A percentile compares a stretch with the other conserved stretches of the same genome.
Evolutionary conservation across 2,888 invertebrate species (phyloP).

Genomic region (Lamellibrachia satsuma): DNA sequence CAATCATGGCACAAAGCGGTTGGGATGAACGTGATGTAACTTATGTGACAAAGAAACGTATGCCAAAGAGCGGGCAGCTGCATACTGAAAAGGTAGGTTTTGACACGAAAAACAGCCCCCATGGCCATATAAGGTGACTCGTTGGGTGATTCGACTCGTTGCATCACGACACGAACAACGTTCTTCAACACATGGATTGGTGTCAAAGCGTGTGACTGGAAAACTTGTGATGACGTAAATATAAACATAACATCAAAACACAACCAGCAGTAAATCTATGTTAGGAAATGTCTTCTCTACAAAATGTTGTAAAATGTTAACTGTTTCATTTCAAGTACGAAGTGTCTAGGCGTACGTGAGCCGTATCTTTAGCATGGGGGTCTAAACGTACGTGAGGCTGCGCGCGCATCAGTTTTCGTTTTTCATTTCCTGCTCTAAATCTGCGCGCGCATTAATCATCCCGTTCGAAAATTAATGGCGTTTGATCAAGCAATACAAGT

Average conservation of each 20-base stretch:
- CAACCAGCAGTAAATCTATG: background rate
- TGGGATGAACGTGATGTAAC: slow-evolving; percentile 23
- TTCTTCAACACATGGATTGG: background rate
- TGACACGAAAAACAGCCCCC: background rate
- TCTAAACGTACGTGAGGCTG: too few relatives aligned
- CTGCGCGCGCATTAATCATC: too few relatives aligned
- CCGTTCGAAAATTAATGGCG: too few relatives aligned
- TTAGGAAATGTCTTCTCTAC: background rate
- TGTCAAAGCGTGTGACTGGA: background rate
- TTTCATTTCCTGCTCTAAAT: too few relatives aligned
- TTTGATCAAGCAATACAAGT: too few relatives aligned
- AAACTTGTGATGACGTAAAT: slow-evolving; percentile 3
- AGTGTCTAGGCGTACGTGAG: too few relatives aligned
- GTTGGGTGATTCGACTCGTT: background rate
- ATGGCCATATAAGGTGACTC: background rate
- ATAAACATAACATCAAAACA: background rate
- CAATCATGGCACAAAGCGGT: slow-evolving; percentile 17
- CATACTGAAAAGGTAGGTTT: slow-evolving; percentile 21
- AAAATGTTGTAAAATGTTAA: background rate
- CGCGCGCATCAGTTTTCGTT: too few relatives aligned
- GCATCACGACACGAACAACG: slow-evolving; percentile 1
- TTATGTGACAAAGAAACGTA: slow-evolving; percentile 24
- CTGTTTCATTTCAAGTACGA: too few relatives aligned
- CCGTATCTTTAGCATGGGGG: too few relatives aligned
- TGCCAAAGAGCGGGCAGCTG: slow-evolving; percentile 20